Evolutionary conservation across 2,113 vertebrate genomes (phyloP).

Genomic region (Barnardius zonarius): DNA sequence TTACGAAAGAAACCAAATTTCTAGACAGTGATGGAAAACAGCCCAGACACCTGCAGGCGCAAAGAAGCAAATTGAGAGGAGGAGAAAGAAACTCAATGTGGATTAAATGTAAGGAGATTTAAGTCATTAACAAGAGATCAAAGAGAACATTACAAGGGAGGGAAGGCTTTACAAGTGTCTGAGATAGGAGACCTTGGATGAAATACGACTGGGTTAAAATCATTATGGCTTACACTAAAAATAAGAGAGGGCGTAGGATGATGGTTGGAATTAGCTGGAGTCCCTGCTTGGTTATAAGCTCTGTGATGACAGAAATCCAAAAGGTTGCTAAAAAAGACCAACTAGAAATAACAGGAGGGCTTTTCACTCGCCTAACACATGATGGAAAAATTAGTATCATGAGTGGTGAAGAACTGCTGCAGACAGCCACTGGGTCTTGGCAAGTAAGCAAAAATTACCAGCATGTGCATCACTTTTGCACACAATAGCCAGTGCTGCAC

Average conservation of each 20-base stretch:
- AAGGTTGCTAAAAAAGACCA: constrained; percentile 20
- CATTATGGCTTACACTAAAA: constrained; percentile 68
- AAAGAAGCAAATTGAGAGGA: constrained; percentile 36
- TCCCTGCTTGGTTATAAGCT: neutral
- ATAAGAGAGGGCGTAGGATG: constrained; percentile 65
- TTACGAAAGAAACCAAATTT: neutral
- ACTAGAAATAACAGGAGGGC: neutral
- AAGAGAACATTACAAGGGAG: constrained; percentile 74
- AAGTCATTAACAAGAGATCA: constrained; percentile 78
- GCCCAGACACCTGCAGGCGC: neutral
- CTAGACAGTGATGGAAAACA: constrained; percentile 7
- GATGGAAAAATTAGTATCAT: neutral
- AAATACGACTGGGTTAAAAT: constrained; percentile 72
- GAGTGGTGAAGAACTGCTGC: neutral
- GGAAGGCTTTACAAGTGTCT: constrained; percentile 67
- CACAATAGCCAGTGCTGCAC: accelerated
- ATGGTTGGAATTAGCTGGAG: constrained; percentile 49
- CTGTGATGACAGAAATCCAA: constrained; percentile 38
- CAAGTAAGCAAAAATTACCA: neutral
- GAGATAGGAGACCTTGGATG: constrained; percentile 74
- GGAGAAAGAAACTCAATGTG: constrained; percentile 59
- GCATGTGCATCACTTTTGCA: neutral
- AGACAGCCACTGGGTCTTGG: neutral
- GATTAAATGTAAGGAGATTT: constrained; percentile 62
- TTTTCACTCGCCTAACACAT: neutral